Conservation (phyloP, 2,113 vertebrate genomes). For the Murina feae region DNA sequence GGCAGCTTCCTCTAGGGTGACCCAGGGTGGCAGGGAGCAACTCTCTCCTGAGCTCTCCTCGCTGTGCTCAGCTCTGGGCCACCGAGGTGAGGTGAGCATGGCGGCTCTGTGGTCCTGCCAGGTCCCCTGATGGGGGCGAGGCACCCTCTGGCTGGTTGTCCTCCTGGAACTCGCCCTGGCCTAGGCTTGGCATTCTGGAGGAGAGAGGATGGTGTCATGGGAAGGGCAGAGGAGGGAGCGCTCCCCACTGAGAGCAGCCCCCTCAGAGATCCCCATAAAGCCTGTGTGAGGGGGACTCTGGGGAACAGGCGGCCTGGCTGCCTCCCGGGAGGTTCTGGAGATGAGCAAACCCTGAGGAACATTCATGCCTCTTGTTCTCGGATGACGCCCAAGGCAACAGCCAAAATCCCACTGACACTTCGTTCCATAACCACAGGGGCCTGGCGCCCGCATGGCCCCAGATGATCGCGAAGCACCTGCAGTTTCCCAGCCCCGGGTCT, state of each 20-base stretch:
- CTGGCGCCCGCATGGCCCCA: background rate
- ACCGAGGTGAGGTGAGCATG: no score
- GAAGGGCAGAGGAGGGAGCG: background rate
- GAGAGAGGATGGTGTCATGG: background rate
- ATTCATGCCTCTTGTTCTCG: background rate
- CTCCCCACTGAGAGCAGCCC: background rate
- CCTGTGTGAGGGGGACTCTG: background rate
- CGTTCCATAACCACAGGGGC: background rate
- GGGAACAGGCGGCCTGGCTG: background rate
- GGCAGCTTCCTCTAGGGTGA: background rate
- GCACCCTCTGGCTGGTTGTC: background rate
- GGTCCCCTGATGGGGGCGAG: rapidly evolving
- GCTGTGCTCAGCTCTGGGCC: background rate
- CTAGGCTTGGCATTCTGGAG: background rate
- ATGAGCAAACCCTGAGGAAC: background rate
- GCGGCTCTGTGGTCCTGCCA: no score
- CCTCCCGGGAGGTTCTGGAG: background rate
- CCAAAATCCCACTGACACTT: background rate
- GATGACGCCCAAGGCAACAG: background rate
- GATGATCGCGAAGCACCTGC: background rate
- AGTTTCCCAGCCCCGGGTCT: background rate
- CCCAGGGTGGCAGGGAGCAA: no score
- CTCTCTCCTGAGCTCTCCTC: background rate
- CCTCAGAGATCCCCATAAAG: background rate
- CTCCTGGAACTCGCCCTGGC: background rate